phyloP scores from a whole-genome alignment of 1,140 invertebrate species.

The Pseudomyrmex cubaensis region DNA sequence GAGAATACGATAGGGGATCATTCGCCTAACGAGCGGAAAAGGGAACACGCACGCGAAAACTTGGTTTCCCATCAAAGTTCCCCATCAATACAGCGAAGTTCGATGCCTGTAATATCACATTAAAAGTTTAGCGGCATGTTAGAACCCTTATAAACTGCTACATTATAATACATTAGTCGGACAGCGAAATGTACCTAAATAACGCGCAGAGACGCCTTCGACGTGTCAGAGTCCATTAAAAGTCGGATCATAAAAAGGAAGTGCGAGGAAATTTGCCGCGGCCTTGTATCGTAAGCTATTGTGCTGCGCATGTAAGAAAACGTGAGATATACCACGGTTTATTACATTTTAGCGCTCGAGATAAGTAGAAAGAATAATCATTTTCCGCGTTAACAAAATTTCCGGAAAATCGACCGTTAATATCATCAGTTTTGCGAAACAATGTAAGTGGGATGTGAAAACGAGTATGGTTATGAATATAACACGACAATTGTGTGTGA shows the following conservation, averaged over 20 bases:
- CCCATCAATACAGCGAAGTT: conserved; percentile 22
- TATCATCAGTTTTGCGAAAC: not conserved
- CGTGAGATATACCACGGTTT: not conserved
- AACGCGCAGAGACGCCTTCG: not conserved
- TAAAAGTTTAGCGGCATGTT: conserved; percentile 34
- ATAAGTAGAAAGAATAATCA: no score
- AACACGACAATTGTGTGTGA: conserved; percentile 49
- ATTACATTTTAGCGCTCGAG: no score
- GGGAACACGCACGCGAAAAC: conserved; percentile 1
- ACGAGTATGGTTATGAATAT: conserved; percentile 33
- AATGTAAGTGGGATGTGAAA: conserved; percentile 42
- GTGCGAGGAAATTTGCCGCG: not conserved
- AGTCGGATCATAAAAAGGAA: conserved; percentile 10
- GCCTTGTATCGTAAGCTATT: not conserved
- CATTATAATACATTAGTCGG: conserved; percentile 40
- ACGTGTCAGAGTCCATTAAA: conserved; percentile 24
- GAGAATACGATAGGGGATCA: conserved; percentile 29
- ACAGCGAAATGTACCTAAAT: conserved; percentile 22
- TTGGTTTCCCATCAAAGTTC: conserved; percentile 19
- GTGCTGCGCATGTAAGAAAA: not conserved
- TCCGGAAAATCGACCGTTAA: not conserved
- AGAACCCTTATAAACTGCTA: not conserved
- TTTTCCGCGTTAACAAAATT: not conserved
- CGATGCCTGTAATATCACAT: conserved; percentile 16
- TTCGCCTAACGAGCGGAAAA: conserved; percentile 33